phyloP scores from a whole-genome alignment of 2,113 vertebrate genomes.

The Argyrosomus japonicus region DNA sequence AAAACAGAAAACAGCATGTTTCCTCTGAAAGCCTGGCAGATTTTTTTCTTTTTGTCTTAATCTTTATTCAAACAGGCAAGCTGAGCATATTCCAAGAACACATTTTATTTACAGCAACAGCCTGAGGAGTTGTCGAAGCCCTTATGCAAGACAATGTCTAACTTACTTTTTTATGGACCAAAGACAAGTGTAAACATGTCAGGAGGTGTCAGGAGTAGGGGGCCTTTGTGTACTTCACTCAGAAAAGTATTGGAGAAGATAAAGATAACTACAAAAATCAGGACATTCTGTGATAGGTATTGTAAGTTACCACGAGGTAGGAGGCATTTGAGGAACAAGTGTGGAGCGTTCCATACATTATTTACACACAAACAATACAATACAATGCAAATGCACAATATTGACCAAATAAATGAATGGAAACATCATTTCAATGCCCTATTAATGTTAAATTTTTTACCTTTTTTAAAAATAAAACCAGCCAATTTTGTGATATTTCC shows the following conservation, averaged over 20 bases:
- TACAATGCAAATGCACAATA: neutral
- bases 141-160: conserved; percentile 23
- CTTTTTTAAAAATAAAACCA: neutral
- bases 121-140: conserved; percentile 27
- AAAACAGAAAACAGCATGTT: conserved; percentile 46
- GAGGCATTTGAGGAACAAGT: neutral
- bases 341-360: neutral
- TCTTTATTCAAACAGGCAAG: conserved; percentile 56
- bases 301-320: neutral
- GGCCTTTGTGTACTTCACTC: neutral
- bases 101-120: conserved; percentile 44
- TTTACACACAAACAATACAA: neutral
- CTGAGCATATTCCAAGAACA: conserved; percentile 37
- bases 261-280: neutral
- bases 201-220: neutral
- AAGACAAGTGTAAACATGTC: conserved; percentile 20
- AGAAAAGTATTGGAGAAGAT: neutral
- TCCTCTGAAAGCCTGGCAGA: conserved; percentile 25
- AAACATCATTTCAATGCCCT: neutral
- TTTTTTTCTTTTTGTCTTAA: conserved; percentile 40
- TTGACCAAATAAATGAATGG: neutral
- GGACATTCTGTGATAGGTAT: neutral
- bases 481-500: neutral
- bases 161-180: neutral
- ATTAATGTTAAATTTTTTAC: neutral